phyloP scores from a whole-genome alignment of 2,113 vertebrate species.

The Gobius niger region DNA sequence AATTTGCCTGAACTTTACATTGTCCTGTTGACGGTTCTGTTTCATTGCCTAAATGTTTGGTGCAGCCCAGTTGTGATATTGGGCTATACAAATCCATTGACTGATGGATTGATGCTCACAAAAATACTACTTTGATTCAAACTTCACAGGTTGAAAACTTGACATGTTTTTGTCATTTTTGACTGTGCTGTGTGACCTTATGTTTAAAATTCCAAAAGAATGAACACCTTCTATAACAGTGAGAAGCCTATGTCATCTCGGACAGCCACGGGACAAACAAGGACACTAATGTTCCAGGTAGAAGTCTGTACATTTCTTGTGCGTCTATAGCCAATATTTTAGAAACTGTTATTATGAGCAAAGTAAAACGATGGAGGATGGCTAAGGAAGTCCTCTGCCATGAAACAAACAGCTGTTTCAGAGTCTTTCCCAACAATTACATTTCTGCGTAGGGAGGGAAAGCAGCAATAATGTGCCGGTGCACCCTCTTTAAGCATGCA shows the following conservation, averaged over 20 bases:
- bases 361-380: constrained; percentile 47
- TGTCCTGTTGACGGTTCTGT: too few relatives aligned
- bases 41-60: too few relatives aligned
- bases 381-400: constrained; percentile 45
- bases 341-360: constrained; percentile 54
- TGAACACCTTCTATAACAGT: constrained; percentile 29
- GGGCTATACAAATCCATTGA: too few relatives aligned
- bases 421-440: constrained; percentile 55
- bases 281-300: constrained; percentile 24
- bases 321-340: constrained; percentile 21
- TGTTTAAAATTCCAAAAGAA: constrained; percentile 15
- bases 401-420: constrained; percentile 68
- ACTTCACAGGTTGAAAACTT: neutral
- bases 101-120: too few relatives aligned
- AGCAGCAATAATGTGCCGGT: constrained; percentile 52
- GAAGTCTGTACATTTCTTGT: constrained; percentile 29
- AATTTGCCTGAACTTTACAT: too few relatives aligned
- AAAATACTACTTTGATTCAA: constrained; percentile 11
- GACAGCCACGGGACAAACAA: constrained; percentile 47
- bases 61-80: too few relatives aligned
- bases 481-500: constrained; percentile 56
- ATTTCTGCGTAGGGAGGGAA: constrained; percentile 39
- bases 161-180: constrained; percentile 19
- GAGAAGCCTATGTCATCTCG: constrained; percentile 18
- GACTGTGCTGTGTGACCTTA: constrained; percentile 16